A percentile compares a stretch with the other conserved stretches of the same genome.
These are phyloP conservation scores for Rhopalosiphum padi DNA, from an alignment of 1,140 invertebrate genomes.

Conservation along the genomic window DNA sequence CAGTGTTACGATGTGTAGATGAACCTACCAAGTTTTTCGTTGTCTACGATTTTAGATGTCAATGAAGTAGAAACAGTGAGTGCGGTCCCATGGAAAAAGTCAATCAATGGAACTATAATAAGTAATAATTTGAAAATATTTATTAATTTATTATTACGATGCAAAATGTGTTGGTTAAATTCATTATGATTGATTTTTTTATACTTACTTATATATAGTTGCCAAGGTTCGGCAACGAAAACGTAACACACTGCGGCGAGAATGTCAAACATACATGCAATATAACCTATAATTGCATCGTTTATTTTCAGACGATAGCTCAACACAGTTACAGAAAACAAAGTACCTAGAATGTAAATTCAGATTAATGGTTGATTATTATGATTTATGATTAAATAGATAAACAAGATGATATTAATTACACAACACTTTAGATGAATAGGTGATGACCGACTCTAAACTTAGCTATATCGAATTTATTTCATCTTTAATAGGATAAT, in stretches of 20 bases:
- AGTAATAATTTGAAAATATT: neutral
- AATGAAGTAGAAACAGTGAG: slow-evolving; percentile 58
- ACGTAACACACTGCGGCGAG: slow-evolving; percentile 34
- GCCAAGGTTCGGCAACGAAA: slow-evolving; percentile 37
- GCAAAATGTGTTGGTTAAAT: neutral
- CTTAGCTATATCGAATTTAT: neutral
- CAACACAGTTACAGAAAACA: slow-evolving; percentile 46
- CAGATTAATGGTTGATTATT: neutral
- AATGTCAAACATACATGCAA: slow-evolving; percentile 45
- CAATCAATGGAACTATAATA: slow-evolving; percentile 43
- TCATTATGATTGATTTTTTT: neutral
- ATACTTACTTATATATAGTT: slow-evolving; percentile 44
- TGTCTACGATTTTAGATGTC: slow-evolving; percentile 59
- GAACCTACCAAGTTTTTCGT: slow-evolving; percentile 54
- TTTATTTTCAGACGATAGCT: slow-evolving; percentile 41
- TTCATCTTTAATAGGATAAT: neutral
- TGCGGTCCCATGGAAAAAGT: slow-evolving; percentile 56
- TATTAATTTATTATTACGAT: neutral
- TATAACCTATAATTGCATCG: slow-evolving; percentile 47
- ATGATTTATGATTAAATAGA: neutral
- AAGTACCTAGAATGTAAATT: slow-evolving; percentile 31
- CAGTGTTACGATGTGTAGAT: neutral
- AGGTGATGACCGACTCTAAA: neutral
- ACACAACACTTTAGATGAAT: neutral
- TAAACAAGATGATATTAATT: neutral